These are phyloP conservation scores for Tetraneura akinire DNA, from an alignment of 1,140 invertebrate species.

Conservation along the genomic window DNA sequence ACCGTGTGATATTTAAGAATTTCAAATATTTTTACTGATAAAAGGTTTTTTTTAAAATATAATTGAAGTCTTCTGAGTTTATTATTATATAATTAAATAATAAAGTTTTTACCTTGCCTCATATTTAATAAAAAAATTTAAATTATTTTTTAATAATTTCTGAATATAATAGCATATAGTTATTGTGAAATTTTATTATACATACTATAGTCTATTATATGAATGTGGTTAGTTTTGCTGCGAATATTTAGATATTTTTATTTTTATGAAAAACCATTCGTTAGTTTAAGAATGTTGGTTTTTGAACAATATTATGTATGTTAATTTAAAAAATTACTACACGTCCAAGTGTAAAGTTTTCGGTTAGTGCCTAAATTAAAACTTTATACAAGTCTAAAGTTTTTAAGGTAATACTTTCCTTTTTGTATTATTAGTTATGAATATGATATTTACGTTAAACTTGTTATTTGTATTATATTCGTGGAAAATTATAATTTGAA, in stretches of 20 bases:
- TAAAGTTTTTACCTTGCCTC: background rate
- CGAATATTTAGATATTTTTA: background rate
- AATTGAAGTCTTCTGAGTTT: no score
- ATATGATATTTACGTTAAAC: background rate
- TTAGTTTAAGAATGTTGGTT: background rate
- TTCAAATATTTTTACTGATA: no score
- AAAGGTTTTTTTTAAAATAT: no score
- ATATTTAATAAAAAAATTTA: no score
- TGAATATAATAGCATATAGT: no score
- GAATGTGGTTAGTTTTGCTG: background rate
- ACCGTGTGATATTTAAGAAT: no score
- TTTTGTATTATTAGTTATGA: no score
- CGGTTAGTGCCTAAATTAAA: background rate
- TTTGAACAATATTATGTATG: background rate
- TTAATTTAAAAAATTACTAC: background rate
- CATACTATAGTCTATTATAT: background rate
- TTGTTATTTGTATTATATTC: background rate
- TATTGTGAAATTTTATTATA: conserved; percentile 20
- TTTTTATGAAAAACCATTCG: background rate
- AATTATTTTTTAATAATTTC: no score
- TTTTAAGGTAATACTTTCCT: no score
- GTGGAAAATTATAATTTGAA: background rate
- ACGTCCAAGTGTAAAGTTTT: no score
- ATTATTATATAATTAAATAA: no score
- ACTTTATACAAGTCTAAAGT: no score